These are phyloP conservation scores for Thymelicus acteon DNA, from an alignment of 2,888 invertebrate species.

Conservation along the genomic window DNA sequence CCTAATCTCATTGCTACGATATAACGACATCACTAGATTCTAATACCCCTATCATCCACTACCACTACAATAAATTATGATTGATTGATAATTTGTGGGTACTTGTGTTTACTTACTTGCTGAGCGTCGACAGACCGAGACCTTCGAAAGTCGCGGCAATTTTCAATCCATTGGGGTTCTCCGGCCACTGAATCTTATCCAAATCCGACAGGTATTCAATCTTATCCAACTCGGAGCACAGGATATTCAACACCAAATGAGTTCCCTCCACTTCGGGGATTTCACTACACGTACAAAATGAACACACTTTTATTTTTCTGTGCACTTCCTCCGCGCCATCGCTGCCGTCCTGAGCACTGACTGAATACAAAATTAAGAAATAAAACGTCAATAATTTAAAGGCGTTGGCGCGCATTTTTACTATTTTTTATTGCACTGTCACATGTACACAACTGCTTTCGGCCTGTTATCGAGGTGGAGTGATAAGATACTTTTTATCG, in stretches of 20 bases:
- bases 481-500: conserved; percentile 77
- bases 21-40: no score
- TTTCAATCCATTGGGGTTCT: conserved; percentile 72
- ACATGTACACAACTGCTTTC: conserved; percentile 58
- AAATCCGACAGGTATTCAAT: conserved; percentile 69
- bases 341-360: conserved; percentile 54
- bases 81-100: conserved; percentile 13
- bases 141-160: conserved; percentile 75
- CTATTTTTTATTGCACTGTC: conserved; percentile 50
- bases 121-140: conserved; percentile 69
- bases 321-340: conserved; percentile 52
- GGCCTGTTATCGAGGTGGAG: conserved; percentile 66
- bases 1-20: no score
- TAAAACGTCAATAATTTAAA: conserved; percentile 54
- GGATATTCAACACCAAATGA: conserved; percentile 73
- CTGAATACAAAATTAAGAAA: conserved; percentile 60
- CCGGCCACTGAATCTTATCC: conserved; percentile 77
- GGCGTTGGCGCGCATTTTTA: conserved; percentile 63
- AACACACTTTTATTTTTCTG: conserved; percentile 67
- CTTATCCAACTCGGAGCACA: conserved; percentile 73
- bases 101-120: conserved; percentile 66
- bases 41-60: no score
- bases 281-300: conserved; percentile 78
- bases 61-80: conserved; percentile 10
- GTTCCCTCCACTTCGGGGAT: conserved; percentile 71